These are phyloP conservation scores for Chrysolina haemoptera DNA, from an alignment of 2,888 invertebrate genomes.

Conservation along the genomic window DNA sequence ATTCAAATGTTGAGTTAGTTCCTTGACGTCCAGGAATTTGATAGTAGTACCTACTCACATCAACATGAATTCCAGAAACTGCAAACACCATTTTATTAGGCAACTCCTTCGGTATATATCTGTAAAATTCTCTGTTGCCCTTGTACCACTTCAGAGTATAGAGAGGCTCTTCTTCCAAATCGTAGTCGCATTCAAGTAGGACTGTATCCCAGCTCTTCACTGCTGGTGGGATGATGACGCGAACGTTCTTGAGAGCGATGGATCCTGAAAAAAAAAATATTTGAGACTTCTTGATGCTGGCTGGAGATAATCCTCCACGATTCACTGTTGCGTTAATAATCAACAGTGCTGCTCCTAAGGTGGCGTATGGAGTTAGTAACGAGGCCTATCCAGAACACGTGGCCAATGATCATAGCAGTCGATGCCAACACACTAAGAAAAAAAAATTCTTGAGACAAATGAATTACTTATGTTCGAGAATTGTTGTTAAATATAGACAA, in stretches of 20 bases:
- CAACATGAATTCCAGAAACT: constrained; percentile 78
- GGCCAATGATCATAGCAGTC: no score
- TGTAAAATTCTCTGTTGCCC: constrained; percentile 82
- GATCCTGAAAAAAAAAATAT: constrained; percentile 41
- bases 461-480: neutral
- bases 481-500: no score
- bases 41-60: constrained; percentile 77
- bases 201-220: constrained; percentile 82
- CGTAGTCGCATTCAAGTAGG: constrained; percentile 81
- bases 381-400: no score
- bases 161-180: constrained; percentile 80
- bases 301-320: no score
- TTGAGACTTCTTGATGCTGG: no score
- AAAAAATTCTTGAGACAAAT: neutral
- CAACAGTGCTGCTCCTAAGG: no score
- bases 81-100: constrained; percentile 83
- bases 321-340: no score
- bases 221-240: constrained; percentile 80
- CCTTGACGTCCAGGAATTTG: no score
- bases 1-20: no score
- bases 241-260: constrained; percentile 77
- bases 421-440: no score
- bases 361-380: no score
- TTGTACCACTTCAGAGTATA: constrained; percentile 90
- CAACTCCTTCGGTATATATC: constrained; percentile 84